Percentiles rank a stretch among this genome's conserved stretches.
Conservation (phyloP, 2,888 invertebrate genomes). For the Noctua janthina region DNA sequence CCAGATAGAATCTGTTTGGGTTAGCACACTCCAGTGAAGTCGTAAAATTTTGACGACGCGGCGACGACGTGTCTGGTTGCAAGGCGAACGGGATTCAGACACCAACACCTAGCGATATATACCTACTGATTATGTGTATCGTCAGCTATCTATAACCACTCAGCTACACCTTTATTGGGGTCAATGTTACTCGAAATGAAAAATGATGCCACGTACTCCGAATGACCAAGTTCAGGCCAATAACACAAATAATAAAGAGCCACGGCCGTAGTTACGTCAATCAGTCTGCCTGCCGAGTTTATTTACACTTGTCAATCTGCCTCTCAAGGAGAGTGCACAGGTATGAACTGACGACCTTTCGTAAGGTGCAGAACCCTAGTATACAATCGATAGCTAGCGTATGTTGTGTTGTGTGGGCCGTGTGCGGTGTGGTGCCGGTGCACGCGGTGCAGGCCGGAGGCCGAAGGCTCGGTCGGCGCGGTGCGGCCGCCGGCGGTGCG, state of each 20-base stretch:
- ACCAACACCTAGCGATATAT: conserved; percentile 40
- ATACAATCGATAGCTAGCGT: conserved; percentile 74
- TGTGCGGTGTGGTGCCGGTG: conserved; percentile 75
- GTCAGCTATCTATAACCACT: conserved; percentile 30
- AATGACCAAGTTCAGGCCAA: conserved; percentile 22
- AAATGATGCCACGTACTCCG: conserved; percentile 4
- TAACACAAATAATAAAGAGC: conserved; percentile 44
- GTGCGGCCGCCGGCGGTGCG: conserved; percentile 78
- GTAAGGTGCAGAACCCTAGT: conserved; percentile 73
- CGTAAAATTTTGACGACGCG: conserved; percentile 67
- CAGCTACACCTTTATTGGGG: conserved; percentile 13
- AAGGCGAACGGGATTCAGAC: conserved; percentile 38
- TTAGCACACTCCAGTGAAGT: conserved; percentile 60
- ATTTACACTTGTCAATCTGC: conserved; percentile 64
- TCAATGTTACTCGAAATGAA: conserved; percentile 38
- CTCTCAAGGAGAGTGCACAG: conserved; percentile 59
- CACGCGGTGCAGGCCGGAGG: conserved; percentile 80
- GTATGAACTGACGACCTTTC: conserved; percentile 63
- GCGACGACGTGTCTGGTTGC: conserved; percentile 60
- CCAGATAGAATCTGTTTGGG: conserved; percentile 67
- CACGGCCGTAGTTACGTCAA: conserved; percentile 42
- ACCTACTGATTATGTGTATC: conserved; percentile 25
- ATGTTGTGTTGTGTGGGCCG: conserved; percentile 79
- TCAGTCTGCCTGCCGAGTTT: conserved; percentile 52
- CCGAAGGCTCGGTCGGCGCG: conserved; percentile 73